These are phyloP conservation scores for Spilosoma lubricipeda DNA, from an alignment of 2,888 invertebrate genomes.

Conservation along the genomic window DNA sequence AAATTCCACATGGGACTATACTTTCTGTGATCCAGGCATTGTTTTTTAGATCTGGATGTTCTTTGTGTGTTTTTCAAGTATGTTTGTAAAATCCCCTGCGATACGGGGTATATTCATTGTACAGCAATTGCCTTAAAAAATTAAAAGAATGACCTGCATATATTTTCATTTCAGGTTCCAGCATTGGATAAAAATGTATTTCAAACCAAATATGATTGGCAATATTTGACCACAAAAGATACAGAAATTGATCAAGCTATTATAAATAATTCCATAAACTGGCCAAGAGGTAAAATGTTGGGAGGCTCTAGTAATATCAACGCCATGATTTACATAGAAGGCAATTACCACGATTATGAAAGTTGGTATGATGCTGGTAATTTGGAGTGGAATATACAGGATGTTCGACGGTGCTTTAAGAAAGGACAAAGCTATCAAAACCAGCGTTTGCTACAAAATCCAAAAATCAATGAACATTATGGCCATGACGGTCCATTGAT, in stretches of 20 bases:
- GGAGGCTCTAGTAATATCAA: conserved; percentile 86
- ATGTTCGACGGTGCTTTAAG: conserved; percentile 79
- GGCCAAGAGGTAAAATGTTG: conserved; percentile 88
- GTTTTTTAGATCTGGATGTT: no score
- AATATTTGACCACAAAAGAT: conserved; percentile 92
- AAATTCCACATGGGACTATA: no score
- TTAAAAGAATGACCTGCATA: neutral
- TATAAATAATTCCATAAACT: conserved; percentile 62
- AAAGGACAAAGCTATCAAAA: conserved; percentile 81
- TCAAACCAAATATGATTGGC: conserved; percentile 89
- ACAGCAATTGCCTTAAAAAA: no score
- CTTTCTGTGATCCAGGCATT: no score
- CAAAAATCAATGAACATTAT: conserved; percentile 58
- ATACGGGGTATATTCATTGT: no score
- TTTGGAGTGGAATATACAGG: conserved; percentile 82
- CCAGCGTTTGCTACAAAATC: conserved; percentile 47
- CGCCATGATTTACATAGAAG: conserved; percentile 86
- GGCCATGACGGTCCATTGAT: conserved; percentile 77
- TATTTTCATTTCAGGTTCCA: conserved; percentile 54
- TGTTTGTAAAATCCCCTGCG: no score
- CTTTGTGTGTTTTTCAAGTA: no score
- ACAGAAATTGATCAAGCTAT: conserved; percentile 89
- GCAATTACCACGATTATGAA: conserved; percentile 54
- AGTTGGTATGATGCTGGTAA: conserved; percentile 73
- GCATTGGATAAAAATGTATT: conserved; percentile 35